Base-by-base conservation (phyloP, 2,888 invertebrate genomes). In the Brenthis daphne region DNA sequence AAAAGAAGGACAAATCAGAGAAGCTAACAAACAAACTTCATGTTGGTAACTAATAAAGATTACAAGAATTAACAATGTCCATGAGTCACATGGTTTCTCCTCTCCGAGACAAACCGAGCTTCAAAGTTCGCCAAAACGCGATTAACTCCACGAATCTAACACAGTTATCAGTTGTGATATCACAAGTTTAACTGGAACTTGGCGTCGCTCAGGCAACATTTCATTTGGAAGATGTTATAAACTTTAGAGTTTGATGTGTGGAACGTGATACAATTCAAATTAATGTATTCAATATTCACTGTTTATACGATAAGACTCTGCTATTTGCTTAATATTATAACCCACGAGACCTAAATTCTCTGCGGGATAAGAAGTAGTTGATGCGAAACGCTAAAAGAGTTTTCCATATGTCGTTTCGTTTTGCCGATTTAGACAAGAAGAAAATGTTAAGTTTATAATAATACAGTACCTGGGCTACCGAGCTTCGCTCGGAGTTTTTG, bases 131-230 rank as follows among this genome's bases (percentile, higher is more conserved):
- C 58, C 58, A 11, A 37, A 61, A 61, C 33, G 61, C 11, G 51
- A 53, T 61, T 61, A 53, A 61, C n/a, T 51, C 29, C 60, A 24
- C 50, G 29, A 29, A 3, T 29, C 13, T 53, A 33, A 61, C 12
- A 53, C 61, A 16, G 48, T 58, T 58, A 63, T 63, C 61, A 63
- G 51, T 53, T 37, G 33, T 51, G 61, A 63, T 63, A 63, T 63
- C 61, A 8, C 11, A 43, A 43, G 37, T 43, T 43, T 48, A 5
- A 48, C 14, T 14, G 13, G 50, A 61, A 51, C 61, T 61, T 16
- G 37, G 5, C 3, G n/a, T 16, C 20, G 47, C 6, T 47, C 47
- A 13, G 43, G 33, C 47, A 20, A 60, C 16, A 29, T 51, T 16
- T 16, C 53, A 37, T 6, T 53, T 33, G 13, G 8, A 53, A 53